Evolutionary conservation across 2,888 invertebrate species (phyloP), one percentile per base, ranked within the genome.

Genomic region (Sinhomidia bicolor): DNA sequence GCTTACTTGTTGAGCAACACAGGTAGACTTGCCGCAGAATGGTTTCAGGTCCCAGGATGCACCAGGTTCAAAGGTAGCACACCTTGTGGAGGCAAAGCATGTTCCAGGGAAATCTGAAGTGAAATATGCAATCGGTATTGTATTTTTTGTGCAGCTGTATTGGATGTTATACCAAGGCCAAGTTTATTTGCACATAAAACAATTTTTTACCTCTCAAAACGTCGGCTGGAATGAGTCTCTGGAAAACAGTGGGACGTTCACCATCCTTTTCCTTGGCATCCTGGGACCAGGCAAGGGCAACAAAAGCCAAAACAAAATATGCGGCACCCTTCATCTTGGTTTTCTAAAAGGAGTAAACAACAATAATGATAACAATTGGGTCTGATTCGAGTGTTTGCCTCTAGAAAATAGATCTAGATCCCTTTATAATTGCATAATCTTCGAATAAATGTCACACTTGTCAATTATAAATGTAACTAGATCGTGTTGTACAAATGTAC

Each of bases 21-120:
- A 98, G 84, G 97, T 97, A 92, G 97, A 97, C 92, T 97, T 96
- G n/a, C 98, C 98, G 93, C 98, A 98, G 96, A 98, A 98, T 5
- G 98, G 98, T 1, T 96, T 95, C 92, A 98, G 94, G 84, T 97
- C 97, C 98, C 98, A 98, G 89, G 96, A 95, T 94, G 97, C 96
- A 90, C 96, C 96, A 1, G 97, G 97, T 93, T 97, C 97, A 81
- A 97, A 96, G 14, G 97, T 98, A 57, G 97, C 97, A 94, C 98
- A 98, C 86, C 96, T 95, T 85, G 98, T 98, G 6, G 97, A 97
- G 0, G 98, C 98, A 94, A 98, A 98, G 93, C 98, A 98, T 95
- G 96, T 96, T 54, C 97, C 97, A 74, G 98, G 98, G 95, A 98
- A 98, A 94, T 98, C 98, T 96, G 93, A 0, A 74, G 14, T 47